These are phyloP conservation scores for Pycnonotus jocosus DNA, from an alignment of 2,113 vertebrate species.

Conservation along the genomic window DNA sequence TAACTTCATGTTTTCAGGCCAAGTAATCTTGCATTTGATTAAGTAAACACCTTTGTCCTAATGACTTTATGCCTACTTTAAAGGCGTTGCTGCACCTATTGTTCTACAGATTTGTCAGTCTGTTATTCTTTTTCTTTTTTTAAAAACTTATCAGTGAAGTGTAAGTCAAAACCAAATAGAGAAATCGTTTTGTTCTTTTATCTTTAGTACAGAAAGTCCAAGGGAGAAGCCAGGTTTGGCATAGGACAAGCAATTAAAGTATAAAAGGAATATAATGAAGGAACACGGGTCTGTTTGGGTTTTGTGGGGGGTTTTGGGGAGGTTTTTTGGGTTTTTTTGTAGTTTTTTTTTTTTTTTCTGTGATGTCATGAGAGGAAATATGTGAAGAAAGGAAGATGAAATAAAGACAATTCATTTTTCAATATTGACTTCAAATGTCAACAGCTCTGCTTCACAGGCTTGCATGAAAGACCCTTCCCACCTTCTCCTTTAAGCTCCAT, in stretches of 20 bases:
- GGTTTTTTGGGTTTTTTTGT: background rate
- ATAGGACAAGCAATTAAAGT: background rate
- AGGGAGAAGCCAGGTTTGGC: background rate
- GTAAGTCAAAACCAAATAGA: conserved; percentile 19
- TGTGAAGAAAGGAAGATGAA: background rate
- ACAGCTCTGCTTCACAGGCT: background rate
- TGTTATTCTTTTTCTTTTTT: background rate
- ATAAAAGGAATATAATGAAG: background rate
- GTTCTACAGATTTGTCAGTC: conserved; percentile 48
- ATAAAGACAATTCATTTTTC: background rate
- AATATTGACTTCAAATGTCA: background rate
- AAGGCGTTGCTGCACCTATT: conserved; percentile 48
- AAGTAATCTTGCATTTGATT: conserved; percentile 60
- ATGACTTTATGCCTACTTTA: conserved; percentile 41
- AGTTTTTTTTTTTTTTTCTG: background rate
- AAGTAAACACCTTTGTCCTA: conserved; percentile 63
- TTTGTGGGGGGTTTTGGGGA: background rate
- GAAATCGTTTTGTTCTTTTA: conserved; percentile 17
- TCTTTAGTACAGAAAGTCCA: background rate
- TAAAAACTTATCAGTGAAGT: background rate
- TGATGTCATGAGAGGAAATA: background rate
- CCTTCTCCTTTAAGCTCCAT: background rate
- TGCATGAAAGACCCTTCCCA: background rate
- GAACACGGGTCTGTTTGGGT: background rate
- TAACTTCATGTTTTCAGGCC: conserved; percentile 43